A percentile compares a stretch with the other conserved stretches of the same genome.
These are phyloP conservation scores for Aptenodytes forsteri DNA, from an alignment of 2,113 vertebrate genomes.

Conservation along the genomic window DNA sequence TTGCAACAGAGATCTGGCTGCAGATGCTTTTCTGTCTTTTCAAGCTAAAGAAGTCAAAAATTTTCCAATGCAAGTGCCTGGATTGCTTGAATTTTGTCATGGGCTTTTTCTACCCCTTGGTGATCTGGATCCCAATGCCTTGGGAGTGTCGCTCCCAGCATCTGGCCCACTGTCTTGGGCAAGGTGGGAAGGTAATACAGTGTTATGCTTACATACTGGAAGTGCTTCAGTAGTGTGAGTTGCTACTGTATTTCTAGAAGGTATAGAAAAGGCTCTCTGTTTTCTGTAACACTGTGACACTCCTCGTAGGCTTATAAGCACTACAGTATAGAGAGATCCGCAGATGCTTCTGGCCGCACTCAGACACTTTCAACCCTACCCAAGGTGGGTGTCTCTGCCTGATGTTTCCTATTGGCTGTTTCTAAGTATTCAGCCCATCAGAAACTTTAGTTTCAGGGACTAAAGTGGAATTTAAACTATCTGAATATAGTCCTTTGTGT, in stretches of 20 bases:
- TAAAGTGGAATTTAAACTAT: slow-evolving; percentile 55
- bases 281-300: neutral
- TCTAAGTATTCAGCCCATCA: neutral
- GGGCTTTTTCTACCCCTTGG: neutral
- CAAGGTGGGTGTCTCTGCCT: slow-evolving; percentile 50
- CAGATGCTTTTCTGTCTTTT: neutral
- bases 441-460: slow-evolving; percentile 20
- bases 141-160: neutral
- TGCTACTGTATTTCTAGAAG: neutral
- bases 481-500: slow-evolving; percentile 55
- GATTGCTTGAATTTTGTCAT: neutral
- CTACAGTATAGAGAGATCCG: neutral
- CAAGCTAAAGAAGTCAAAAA: neutral
- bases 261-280: neutral
- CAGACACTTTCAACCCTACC: neutral
- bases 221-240: neutral
- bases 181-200: neutral
- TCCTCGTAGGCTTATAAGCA: neutral
- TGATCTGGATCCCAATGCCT: neutral
- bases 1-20: neutral
- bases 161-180: neutral
- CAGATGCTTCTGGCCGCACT: neutral
- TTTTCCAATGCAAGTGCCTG: neutral
- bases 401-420: slow-evolving; percentile 17
- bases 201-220: neutral